These are phyloP conservation scores for Semnornis frantzii DNA, from an alignment of 2,113 vertebrate species.

Conservation along the genomic window DNA sequence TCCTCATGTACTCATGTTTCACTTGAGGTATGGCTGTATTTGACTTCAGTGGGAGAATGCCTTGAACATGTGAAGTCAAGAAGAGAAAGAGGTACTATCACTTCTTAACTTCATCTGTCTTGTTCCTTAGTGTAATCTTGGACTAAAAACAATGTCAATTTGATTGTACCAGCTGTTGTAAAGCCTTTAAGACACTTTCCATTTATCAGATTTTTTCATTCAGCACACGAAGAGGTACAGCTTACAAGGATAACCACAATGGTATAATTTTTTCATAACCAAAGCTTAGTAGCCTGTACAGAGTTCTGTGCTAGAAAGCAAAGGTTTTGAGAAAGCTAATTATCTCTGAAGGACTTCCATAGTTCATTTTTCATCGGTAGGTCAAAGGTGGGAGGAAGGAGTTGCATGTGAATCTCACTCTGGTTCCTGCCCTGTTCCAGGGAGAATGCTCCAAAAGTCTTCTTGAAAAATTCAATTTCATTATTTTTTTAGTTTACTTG, in stretches of 20 bases:
- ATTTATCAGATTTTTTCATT: neutral
- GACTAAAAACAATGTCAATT: neutral
- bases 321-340: neutral
- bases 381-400: neutral
- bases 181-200: neutral
- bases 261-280: neutral
- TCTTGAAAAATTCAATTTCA: neutral
- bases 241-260: neutral
- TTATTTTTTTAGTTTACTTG: neutral
- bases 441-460: neutral
- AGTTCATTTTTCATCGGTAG: neutral
- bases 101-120: neutral
- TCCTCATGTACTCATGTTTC: neutral
- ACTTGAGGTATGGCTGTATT: rapidly evolving
- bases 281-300: neutral
- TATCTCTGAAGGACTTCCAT: neutral
- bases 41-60: neutral
- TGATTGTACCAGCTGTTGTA: neutral
- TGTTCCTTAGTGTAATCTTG: neutral
- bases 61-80: rapidly evolving
- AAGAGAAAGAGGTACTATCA: neutral
- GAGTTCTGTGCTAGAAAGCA: neutral
- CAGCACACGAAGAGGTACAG: neutral
- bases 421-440: neutral
- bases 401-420: rapidly evolving